Percentiles rank a stretch among this genome's conserved stretches.
Evolutionary conservation across 1,140 invertebrate genomes (phyloP).

Genomic region (Cydia strobilella): DNA sequence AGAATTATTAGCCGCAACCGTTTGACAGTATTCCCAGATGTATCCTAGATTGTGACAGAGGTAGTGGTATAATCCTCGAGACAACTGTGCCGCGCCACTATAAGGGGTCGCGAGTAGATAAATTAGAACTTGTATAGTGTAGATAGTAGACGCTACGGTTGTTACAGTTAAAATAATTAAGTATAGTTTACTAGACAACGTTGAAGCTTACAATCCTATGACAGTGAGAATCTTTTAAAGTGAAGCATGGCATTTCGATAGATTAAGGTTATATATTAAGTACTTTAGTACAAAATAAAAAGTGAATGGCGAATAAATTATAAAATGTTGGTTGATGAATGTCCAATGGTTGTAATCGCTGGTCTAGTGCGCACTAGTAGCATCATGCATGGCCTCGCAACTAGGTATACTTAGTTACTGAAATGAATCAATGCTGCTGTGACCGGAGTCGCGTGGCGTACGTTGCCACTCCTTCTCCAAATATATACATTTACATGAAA

Average conservation of each 20-base stretch:
- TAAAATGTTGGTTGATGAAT: slow-evolving; percentile 20
- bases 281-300: slow-evolving; percentile 31
- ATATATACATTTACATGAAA: not conserved
- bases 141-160: slow-evolving; percentile 24
- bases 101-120: slow-evolving; percentile 8
- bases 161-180: slow-evolving; percentile 25
- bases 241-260: slow-evolving; percentile 56
- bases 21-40: slow-evolving; percentile 25
- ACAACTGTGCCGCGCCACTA: slow-evolving; percentile 1
- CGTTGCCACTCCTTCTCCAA: slow-evolving; percentile 12
- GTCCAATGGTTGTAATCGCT: not conserved
- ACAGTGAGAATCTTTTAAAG: slow-evolving; percentile 54
- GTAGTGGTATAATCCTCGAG: not conserved
- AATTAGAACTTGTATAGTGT: slow-evolving; percentile 24
- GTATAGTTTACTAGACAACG: slow-evolving; percentile 33
- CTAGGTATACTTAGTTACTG: slow-evolving; percentile 57
- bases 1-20: slow-evolving; percentile 15
- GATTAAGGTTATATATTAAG: slow-evolving; percentile 38
- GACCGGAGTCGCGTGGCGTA: slow-evolving; percentile 36
- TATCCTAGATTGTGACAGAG: slow-evolving; percentile 14
- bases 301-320: not conserved
- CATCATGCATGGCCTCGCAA: slow-evolving; percentile 46
- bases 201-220: slow-evolving; percentile 39
- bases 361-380: not conserved
- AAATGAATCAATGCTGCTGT: slow-evolving; percentile 35